Conservation (phyloP, 30 jellyfish, hydroid and myxozoan genomes). For the Rhopilema esculentum region DNA sequence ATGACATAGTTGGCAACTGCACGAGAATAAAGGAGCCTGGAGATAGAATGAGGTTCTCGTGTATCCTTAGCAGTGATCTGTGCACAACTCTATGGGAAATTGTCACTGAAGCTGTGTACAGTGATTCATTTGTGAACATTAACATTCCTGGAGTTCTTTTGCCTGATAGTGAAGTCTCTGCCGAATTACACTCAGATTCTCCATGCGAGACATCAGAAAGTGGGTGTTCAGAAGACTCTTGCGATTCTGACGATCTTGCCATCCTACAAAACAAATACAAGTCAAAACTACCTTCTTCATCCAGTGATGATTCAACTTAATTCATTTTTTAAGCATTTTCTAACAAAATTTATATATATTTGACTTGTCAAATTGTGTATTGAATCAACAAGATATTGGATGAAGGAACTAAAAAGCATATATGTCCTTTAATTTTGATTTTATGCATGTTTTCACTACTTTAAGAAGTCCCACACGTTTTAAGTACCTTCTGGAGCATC, state of each 20-base stretch:
- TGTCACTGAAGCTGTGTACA: not conserved
- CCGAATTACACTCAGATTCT: not conserved
- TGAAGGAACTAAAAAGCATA: not conserved
- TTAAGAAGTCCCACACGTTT: not conserved
- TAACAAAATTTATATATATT: not conserved
- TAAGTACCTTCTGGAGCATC: not conserved
- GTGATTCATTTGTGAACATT: not conserved
- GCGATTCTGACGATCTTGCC: not conserved
- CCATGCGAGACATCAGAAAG: not conserved
- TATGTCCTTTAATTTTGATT: not conserved
- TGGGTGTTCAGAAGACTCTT: not conserved
- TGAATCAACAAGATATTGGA: not conserved
- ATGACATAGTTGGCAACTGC: not conserved
- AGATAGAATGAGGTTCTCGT: not conserved
- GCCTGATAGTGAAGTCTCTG: not conserved
- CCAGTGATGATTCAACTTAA: not conserved
- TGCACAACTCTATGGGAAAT: not conserved
- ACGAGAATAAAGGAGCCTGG: not conserved
- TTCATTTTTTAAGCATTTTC: not conserved
- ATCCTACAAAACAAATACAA: not conserved
- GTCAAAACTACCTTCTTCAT: not conserved
- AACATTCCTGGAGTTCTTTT: not conserved
- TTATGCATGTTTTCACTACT: not conserved
- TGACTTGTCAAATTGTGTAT: not conserved
- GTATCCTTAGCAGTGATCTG: not conserved